Base-by-base conservation (phyloP, 1,140 invertebrate species). In the Drosophila yakuba region DNA sequence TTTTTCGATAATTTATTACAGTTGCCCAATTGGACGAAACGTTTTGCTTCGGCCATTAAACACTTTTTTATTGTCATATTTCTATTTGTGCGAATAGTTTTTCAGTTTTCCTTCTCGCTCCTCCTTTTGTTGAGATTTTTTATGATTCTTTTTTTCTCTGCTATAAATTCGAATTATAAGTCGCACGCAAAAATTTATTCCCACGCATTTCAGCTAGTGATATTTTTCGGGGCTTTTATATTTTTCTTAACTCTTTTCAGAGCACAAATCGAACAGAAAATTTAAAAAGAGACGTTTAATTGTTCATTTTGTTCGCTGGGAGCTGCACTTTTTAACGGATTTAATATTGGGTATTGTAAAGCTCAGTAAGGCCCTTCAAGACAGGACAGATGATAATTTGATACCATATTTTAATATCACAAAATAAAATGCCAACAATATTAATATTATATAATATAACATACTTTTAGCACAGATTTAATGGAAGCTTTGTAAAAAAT, bases 1-100 rank as follows among this genome's bases (percentile, higher is more conserved):
- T 91, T 90, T 77, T 67, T 90, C 80, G 77, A 90, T 86, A 90
- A 90, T 90, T 90, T 90, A 90, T 90, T 90, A 86, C 69, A 69
- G 82, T 90, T 90, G 86, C 82, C 88, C 88, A 83, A 90, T 80
- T 57, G 75, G 67, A 56, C 64, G 54, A 71, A 83, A 71, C 80
- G 74, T 66, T 58, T 38, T 11, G 61, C 62, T 59, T 48, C 58
- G 48, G 43, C 54, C 58, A 67, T 47, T 75, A 74, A 74, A 74
- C 55, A 71, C 80, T 81, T 66, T 66, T 83, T 83, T 89, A 89
- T 83, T 88, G 83, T 86, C 83, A 86, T 76, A 88, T 80, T 89
- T 77, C 66, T 88, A 72, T 83, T 78, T 62, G 50, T 44, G 61
- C 72, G 84, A 80, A 83, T 88, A 89, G 84, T 61, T 86, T 86